phyloP scores from a whole-genome alignment of 1,140 invertebrate genomes.

The Drosophila repletoides region DNA sequence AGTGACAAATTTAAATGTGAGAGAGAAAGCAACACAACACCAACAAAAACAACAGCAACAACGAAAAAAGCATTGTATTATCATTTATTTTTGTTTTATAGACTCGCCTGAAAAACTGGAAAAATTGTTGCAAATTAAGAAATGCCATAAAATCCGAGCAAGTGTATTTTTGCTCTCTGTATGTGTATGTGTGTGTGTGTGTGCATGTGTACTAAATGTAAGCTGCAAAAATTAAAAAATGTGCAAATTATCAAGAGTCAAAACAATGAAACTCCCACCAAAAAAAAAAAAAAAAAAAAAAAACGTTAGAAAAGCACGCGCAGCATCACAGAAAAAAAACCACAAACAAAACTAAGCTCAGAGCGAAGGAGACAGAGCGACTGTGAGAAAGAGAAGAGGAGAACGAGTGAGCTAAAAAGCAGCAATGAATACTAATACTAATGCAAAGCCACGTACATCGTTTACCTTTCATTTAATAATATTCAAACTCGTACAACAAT shows the following conservation, averaged over 20 bases:
- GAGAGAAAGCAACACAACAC: slow-evolving; percentile 10
- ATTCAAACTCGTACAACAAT: slow-evolving; percentile 3
- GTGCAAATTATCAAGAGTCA: slow-evolving; percentile 30
- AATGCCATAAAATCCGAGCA: slow-evolving; percentile 46
- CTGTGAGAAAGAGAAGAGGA: slow-evolving; percentile 1
- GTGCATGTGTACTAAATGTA: background rate
- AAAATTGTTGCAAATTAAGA: slow-evolving; percentile 40
- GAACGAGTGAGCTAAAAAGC: background rate
- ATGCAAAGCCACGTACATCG: slow-evolving; percentile 23
- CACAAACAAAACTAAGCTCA: slow-evolving; percentile 9
- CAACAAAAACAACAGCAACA: slow-evolving; percentile 36
- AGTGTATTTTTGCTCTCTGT: too few species aligned
- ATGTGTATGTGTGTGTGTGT: slow-evolving; percentile 2
- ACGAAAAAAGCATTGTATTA: slow-evolving; percentile 19
- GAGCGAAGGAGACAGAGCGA: slow-evolving; percentile 1
- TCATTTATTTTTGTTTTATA: too few species aligned
- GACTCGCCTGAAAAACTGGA: slow-evolving; percentile 25
- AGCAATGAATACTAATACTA: slow-evolving; percentile 18
- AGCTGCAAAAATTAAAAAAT: slow-evolving; percentile 3
- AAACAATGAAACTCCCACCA: slow-evolving; percentile 44
- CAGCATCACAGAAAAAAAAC: slow-evolving; percentile 33
- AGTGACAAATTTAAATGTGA: slow-evolving; percentile 28
- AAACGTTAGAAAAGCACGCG: background rate
- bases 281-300: slow-evolving; percentile 13
- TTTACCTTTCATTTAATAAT: slow-evolving; percentile 33